phyloP scores from a whole-genome alignment of 2,888 invertebrate genomes.

The Caenorhabditis becei region DNA sequence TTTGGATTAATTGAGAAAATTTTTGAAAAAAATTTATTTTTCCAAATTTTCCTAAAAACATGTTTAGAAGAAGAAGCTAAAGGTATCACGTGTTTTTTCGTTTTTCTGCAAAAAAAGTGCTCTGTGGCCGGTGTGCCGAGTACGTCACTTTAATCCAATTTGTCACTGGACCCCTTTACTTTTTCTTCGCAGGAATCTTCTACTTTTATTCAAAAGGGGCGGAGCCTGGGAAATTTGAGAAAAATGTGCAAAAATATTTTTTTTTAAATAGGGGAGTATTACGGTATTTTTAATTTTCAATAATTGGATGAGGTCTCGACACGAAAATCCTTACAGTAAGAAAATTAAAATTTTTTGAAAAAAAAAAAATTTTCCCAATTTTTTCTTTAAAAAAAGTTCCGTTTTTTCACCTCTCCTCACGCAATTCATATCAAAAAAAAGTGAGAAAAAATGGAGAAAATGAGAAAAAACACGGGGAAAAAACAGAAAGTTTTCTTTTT shows the following conservation, averaged over 20 bases:
- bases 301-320: too few relatives aligned
- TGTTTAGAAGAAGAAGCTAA: background rate
- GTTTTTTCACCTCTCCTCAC: too few relatives aligned
- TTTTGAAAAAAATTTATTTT: background rate
- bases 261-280: too few relatives aligned
- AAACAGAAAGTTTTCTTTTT: too few relatives aligned
- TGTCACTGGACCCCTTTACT: slow-evolving; percentile 43
- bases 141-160: slow-evolving; percentile 59
- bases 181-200: slow-evolving; percentile 3
- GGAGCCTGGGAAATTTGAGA: background rate
- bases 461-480: too few relatives aligned
- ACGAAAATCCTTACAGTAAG: too few relatives aligned
- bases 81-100: background rate
- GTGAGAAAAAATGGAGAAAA: too few relatives aligned
- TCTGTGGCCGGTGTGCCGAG: background rate
- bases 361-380: background rate
- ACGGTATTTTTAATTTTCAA: too few relatives aligned
- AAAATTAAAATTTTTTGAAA: background rate
- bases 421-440: background rate
- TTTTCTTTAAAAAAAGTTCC: background rate
- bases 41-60: background rate
- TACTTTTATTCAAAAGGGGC: background rate
- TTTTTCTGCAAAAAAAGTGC: background rate
- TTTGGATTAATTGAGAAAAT: too few relatives aligned
- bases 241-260: too few relatives aligned